Evolutionary conservation across 2,888 invertebrate species (phyloP).

Genomic region (Platynereis dumerilii): DNA sequence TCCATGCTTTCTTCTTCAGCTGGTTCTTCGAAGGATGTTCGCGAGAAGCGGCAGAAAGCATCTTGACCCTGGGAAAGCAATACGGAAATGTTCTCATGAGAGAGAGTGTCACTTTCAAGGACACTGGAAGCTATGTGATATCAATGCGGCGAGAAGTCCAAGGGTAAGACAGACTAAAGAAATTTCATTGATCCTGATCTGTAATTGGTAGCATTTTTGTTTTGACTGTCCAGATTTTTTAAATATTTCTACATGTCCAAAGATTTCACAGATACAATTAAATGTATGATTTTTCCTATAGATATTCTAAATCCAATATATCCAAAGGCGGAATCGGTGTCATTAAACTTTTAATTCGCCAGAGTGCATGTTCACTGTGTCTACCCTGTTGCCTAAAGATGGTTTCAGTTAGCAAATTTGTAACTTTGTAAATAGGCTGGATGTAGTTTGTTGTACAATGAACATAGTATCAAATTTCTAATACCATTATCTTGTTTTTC

Average conservation of each 20-base stretch:
- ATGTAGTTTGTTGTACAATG: no score
- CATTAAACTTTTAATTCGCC: no score
- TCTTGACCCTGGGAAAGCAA: slow-evolving; percentile 40
- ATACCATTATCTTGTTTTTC: slow-evolving; percentile 24
- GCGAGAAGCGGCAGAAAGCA: slow-evolving; percentile 45
- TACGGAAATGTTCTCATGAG: slow-evolving; percentile 56
- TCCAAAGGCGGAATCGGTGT: no score
- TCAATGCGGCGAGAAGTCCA: slow-evolving; percentile 44
- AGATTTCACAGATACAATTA: background rate
- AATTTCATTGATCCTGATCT: background rate
- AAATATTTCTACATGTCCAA: background rate
- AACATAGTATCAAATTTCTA: no score
- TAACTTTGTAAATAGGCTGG: no score
- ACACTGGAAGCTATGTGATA: slow-evolving; percentile 53
- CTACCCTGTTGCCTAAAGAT: no score
- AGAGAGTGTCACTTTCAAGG: slow-evolving; percentile 44
- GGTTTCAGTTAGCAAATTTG: no score
- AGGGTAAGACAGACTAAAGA: slow-evolving; percentile 36
- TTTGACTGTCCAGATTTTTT: background rate
- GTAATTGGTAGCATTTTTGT: background rate
- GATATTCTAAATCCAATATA: no score
- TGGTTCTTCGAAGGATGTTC: slow-evolving; percentile 53
- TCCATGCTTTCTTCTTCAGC: no score
- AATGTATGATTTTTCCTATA: background rate
- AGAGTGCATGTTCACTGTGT: no score